Conservation (phyloP, 2,888 invertebrate genomes). For the Drosophila vallismaia region DNA sequence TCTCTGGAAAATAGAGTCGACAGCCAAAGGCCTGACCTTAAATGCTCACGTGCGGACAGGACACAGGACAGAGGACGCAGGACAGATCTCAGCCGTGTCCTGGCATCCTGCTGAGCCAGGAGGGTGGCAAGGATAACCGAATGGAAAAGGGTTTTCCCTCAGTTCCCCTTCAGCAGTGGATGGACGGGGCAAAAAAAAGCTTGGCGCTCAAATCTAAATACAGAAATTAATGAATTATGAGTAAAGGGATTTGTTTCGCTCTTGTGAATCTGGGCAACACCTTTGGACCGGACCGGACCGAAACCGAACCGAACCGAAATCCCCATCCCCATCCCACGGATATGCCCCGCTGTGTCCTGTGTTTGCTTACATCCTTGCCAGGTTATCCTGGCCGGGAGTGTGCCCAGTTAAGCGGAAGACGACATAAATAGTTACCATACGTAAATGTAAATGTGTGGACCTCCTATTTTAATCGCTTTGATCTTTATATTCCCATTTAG, state of each 20-base stretch:
- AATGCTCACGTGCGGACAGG: conserved; percentile 14
- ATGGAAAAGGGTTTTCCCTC: conserved; percentile 15
- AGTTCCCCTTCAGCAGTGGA: not conserved
- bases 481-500: conserved; percentile 68
- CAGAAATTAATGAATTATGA: conserved; percentile 81
- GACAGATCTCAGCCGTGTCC: not conserved
- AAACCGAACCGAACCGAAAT: conserved; percentile 5
- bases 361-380: conserved; percentile 1
- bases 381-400: conserved; percentile 14
- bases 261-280: conserved; percentile 60
- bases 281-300: conserved; percentile 26
- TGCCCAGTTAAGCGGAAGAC: conserved; percentile 64
- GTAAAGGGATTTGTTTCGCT: conserved; percentile 79
- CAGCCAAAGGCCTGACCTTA: conserved; percentile 7
- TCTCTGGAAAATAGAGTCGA: not conserved
- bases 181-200: too few relatives aligned
- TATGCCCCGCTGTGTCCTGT: conserved; percentile 10
- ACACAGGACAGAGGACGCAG: not conserved
- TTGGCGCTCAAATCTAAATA: conserved; percentile 59
- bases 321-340: conserved; percentile 1
- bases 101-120: conserved; percentile 14
- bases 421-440: conserved; percentile 57
- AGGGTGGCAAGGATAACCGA: conserved; percentile 3
- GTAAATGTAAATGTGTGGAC: conserved; percentile 41
- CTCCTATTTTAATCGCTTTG: conserved; percentile 74